Evolutionary conservation across 2,888 invertebrate species (phyloP), one percentile per base, ranked within the genome.

Genomic region (Archaeoteleia sp.): DNA sequence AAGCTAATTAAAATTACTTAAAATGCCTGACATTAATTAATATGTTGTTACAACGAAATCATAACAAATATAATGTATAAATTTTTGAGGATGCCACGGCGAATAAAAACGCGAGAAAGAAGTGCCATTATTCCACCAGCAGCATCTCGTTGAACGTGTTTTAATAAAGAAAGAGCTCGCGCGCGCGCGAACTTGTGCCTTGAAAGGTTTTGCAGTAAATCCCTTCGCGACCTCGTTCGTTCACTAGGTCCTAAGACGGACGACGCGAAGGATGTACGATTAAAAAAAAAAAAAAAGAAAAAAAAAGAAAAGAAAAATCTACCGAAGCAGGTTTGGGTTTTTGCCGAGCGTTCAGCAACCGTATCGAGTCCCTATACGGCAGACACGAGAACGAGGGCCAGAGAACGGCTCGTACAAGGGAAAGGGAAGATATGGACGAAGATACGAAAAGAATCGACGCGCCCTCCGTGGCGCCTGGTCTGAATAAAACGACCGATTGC

Each of bases 291-390:
- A 27, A 35, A 12, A 13, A 14, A n/a, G 5, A 20, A 5, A 5
- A 54, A 12, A 13, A 7, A 40, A 43, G 37, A 42, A 34, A 51
- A 29, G 32, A 17, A 48, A 35, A 30, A 14, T 43, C 48, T 66
- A 45, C 58, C 57, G 49, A 55, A 76, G 73, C 73, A 73, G 62
- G 74, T 77, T 78, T 73, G 75, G 55, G 72, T 79, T 79, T 75
- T 79, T 77, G 77, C 72, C 49, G 66, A 45, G 63, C 68, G 75
- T 72, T 73, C 73, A 71, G 73, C 75, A 70, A 75, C 67, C 78
- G 75, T 73, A 71, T 73, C 72, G 73, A 74, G 74, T 78, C 76
- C 76, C 78, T 78, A 77, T 78, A 78, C 73, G 76, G 76, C 45
- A 35, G 60, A 42, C 58, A 55, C 55, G 49, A 37, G 67, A 67